A percentile compares a stretch with the other conserved stretches of the same genome.
Evolutionary conservation across 2,797 vertebrate species (phyloP).

Genomic region (Fistularia commersonii): DNA sequence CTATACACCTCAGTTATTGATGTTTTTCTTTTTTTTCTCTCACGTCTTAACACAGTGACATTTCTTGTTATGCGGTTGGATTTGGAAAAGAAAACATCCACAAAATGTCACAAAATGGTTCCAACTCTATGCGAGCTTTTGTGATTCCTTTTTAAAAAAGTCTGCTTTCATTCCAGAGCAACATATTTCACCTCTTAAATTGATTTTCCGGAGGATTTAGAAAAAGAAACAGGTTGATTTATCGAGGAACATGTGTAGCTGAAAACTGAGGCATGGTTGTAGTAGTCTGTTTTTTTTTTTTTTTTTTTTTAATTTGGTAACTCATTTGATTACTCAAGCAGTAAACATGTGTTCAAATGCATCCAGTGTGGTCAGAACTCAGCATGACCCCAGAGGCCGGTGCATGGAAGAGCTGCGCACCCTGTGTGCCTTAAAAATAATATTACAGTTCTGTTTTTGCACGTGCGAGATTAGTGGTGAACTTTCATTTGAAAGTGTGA

Average conservation of each 20-base stretch:
- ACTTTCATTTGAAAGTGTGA: slow-evolving; percentile 2
- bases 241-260: too few species aligned
- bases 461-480: slow-evolving; percentile 1
- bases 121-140: too few species aligned
- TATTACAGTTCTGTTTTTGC: slow-evolving; percentile 5
- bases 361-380: slow-evolving; percentile 11
- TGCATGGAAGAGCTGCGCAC: slow-evolving; percentile 2
- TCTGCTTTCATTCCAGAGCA: too few species aligned
- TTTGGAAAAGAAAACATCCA: not conserved
- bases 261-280: too few species aligned
- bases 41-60: not conserved
- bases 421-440: not conserved
- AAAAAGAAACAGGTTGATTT: too few species aligned
- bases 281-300: not conserved
- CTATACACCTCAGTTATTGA: too few species aligned
- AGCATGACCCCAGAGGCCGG: slow-evolving; percentile 5
- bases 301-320: not conserved
- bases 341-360: slow-evolving; percentile 29
- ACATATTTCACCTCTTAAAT: too few species aligned
- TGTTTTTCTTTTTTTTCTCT: too few species aligned
- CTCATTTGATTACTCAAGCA: slow-evolving; percentile 29
- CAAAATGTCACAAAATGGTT: too few species aligned
- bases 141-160: too few species aligned
- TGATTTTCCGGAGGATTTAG: too few species aligned
- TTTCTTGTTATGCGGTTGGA: not conserved